These are phyloP conservation scores for Apolygus lucorum DNA, from an alignment of 1,140 invertebrate species.

Conservation along the genomic window DNA sequence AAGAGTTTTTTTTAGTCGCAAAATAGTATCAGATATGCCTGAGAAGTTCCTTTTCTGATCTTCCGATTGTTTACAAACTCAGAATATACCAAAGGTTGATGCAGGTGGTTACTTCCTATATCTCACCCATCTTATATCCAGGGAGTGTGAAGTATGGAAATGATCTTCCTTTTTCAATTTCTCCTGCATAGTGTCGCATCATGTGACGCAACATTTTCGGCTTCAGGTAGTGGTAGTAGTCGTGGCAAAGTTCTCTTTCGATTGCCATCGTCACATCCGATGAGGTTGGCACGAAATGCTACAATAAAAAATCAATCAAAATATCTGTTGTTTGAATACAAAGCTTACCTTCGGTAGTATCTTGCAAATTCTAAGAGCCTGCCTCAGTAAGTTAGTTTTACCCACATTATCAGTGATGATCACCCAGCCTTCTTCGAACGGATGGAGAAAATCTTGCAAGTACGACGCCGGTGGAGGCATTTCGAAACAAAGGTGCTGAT, in stretches of 20 bases:
- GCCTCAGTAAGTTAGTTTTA: not conserved
- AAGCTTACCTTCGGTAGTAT: too few species aligned
- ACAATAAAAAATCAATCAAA: not conserved
- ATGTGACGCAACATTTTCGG: not conserved
- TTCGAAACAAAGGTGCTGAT: not conserved
- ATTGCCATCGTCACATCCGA: not conserved
- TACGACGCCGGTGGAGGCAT: not conserved
- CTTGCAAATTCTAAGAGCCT: too few species aligned
- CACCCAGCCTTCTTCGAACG: not conserved
- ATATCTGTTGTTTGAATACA: too few species aligned
- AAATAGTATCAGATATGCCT: too few species aligned
- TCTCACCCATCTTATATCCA: constrained; percentile 6
- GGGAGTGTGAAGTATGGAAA: not conserved
- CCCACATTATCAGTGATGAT: not conserved
- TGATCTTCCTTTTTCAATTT: not conserved
- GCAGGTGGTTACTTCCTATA: too few species aligned
- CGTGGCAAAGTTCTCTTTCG: not conserved
- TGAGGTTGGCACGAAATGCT: not conserved
- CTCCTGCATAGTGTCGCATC: not conserved
- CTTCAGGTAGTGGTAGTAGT: not conserved
- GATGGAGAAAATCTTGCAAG: not conserved
- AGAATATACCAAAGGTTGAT: too few species aligned
- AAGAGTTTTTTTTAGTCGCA: too few species aligned
- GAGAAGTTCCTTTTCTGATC: too few species aligned
- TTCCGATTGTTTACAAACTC: too few species aligned